Conservation (phyloP, 2,113 vertebrate genomes). For the Holacanthus passer region DNA sequence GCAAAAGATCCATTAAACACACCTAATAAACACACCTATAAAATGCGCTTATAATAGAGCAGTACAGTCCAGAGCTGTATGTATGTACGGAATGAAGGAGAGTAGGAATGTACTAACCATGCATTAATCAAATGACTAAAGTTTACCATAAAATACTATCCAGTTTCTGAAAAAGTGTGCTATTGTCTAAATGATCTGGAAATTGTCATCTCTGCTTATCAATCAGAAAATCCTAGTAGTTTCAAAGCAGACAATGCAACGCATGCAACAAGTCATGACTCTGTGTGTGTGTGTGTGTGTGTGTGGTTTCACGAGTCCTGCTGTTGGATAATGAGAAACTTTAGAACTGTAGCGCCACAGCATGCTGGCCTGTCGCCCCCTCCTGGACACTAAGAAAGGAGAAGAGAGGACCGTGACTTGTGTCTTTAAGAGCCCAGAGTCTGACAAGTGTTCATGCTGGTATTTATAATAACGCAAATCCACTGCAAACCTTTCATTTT, state of each 20-base stretch:
- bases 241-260: neutral
- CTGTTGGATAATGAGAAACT: neutral
- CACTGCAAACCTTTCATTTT: neutral
- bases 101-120: neutral
- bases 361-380: constrained; percentile 66
- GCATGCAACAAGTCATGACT: constrained; percentile 8
- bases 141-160: neutral
- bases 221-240: no score
- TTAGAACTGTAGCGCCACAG: neutral
- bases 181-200: neutral
- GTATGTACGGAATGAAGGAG: neutral
- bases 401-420: neutral
- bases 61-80: no score
- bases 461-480: neutral
- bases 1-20: constrained; percentile 39
- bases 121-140: neutral
- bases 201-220: no score
- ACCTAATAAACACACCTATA: constrained; percentile 49
- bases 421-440: no score
- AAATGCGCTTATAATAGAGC: constrained; percentile 24
- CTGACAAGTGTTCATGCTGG: neutral
- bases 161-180: no score
- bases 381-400: constrained; percentile 64
- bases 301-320: neutral
- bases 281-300: neutral